These are phyloP conservation scores for Characodon lateralis DNA, from an alignment of 2,797 vertebrate genomes.

Conservation along the genomic window DNA sequence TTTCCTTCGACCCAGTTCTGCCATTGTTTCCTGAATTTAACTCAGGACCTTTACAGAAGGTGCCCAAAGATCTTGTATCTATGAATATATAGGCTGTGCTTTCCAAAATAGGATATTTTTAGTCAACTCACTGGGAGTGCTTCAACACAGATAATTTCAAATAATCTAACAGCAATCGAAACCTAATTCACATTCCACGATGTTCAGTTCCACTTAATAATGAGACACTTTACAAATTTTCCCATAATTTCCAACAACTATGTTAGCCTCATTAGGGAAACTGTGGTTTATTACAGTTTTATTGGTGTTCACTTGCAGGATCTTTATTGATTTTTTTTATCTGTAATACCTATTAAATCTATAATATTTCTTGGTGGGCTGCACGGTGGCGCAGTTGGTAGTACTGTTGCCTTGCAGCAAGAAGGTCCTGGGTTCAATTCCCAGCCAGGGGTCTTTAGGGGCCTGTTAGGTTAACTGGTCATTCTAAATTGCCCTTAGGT, in stretches of 20 bases:
- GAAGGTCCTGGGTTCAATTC: too few relatives aligned
- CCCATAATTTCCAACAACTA: background rate
- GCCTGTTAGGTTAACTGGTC: too few relatives aligned
- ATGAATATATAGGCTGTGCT: background rate
- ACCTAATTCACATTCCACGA: background rate
- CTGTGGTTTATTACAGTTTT: background rate
- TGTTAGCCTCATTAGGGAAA: background rate
- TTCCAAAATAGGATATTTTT: background rate
- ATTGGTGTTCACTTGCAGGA: background rate
- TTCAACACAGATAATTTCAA: too few relatives aligned
- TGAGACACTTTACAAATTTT: background rate
- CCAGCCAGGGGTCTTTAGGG: too few relatives aligned
- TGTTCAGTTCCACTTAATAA: background rate
- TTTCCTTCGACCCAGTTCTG: slow-evolving; percentile 35
- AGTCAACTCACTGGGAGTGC: background rate
- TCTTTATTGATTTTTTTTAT: too few relatives aligned
- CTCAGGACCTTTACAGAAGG: slow-evolving; percentile 11
- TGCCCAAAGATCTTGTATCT: slow-evolving; percentile 18
- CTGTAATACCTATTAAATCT: background rate
- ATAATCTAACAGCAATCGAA: background rate
- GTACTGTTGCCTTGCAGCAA: too few relatives aligned
- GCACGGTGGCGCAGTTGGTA: too few relatives aligned
- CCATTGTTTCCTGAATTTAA: slow-evolving; percentile 11
- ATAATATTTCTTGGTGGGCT: background rate
- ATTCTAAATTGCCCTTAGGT: too few relatives aligned